Base-by-base conservation (phyloP, 2,113 vertebrate species). In the Dunckerocampus dactyliophorus region DNA sequence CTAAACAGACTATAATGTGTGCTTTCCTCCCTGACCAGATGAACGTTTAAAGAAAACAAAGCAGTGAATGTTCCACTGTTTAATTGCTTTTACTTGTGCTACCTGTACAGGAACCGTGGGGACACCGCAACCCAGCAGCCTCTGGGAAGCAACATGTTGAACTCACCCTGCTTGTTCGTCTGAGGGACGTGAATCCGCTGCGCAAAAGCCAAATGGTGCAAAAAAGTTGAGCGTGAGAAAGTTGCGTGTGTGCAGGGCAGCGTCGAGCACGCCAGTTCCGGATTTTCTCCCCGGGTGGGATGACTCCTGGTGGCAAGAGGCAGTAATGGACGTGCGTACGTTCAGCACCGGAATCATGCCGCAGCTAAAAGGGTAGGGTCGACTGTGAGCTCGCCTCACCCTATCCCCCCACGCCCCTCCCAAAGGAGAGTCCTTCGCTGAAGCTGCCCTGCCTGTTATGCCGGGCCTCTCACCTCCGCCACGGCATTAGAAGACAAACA, bases 281-380 rank as follows among this genome's bases (percentile, higher is more conserved):
- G 28, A 62, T 34, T 63, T 48, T 70, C 54, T 49, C 19, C 20
- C 47, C 0, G 58, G 56, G 80, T 80, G 39, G 20, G 57, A 82
- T 87, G 88, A 86, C 92, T 83, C 78, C 58, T 59, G 90, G 88
- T 84, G 90, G 89, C 89, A 54, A 83, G 85, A 88, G 87, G 87
- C 89, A 89, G 85, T 92, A 84, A 93, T 93, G 92, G 92, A 92
- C 87, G 90, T 88, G 91, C 89, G 87, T 58, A 87, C 80, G 67
- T 84, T 88, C 72, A 84, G 81, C 70, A 59, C 71, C 14, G 63
- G 75, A 68, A 76, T 86, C 84, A 94, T 93, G 94, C 91, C 87
- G 91, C 88, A 91, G 88, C 88, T 90, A 77, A 81, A 90, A 90
- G 93, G 93, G 90, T 92, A 90, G 90, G 91, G 92, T 91, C 84